phyloP scores from a whole-genome alignment of 2,888 invertebrate species.

The Ctena decussata region DNA sequence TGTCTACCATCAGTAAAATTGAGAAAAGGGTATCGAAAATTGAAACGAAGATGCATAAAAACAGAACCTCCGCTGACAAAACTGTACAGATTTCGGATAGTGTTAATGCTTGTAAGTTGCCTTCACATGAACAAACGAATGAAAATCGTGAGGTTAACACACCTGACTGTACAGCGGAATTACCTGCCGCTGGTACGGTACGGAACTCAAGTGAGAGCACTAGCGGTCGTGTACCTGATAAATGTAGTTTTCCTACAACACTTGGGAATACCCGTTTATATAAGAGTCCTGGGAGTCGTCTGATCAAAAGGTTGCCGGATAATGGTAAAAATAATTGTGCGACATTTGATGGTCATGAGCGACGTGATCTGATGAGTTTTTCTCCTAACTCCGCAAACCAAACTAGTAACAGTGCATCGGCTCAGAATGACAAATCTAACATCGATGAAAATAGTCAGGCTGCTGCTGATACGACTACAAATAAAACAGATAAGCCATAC shows the following conservation, averaged over 20 bases:
- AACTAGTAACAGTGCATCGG: background rate
- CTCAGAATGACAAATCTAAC: background rate
- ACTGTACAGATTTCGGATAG: background rate
- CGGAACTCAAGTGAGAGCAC: background rate
- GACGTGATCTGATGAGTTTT: background rate
- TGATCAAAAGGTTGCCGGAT: background rate
- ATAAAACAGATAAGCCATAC: too few relatives aligned
- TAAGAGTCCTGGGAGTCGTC: background rate
- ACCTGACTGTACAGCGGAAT: background rate
- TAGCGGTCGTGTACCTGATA: background rate
- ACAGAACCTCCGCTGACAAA: background rate
- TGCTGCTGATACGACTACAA: background rate
- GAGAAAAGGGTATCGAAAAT: background rate
- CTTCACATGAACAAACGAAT: background rate
- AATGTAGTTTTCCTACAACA: background rate
- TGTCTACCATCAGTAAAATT: background rate
- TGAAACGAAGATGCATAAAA: background rate
- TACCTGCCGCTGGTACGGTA: background rate
- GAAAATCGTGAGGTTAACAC: background rate
- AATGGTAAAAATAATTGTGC: background rate
- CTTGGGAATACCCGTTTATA: background rate
- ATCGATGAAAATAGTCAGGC: background rate
- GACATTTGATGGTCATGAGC: background rate
- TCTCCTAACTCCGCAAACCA: background rate
- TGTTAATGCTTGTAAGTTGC: background rate